Evolutionary conservation across 2,797 vertebrate species (phyloP).

Genomic region (Psittacula echo): DNA sequence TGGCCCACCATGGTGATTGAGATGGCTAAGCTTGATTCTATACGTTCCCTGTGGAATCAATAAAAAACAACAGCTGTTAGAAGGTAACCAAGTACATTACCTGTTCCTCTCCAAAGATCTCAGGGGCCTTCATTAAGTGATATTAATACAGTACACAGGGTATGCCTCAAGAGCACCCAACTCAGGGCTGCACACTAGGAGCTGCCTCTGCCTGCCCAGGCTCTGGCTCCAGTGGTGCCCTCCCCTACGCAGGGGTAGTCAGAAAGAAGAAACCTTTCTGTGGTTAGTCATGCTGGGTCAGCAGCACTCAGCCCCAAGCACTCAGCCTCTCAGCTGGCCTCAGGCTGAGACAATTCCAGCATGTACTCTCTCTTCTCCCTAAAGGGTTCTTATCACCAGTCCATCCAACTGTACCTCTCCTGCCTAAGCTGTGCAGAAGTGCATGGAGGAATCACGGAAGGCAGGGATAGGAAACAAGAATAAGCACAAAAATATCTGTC

Average conservation of each 20-base stretch:
- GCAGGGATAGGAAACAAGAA: background rate
- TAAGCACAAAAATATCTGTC: background rate
- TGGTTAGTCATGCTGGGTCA: background rate
- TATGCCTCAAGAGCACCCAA: background rate
- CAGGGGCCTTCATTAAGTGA: background rate
- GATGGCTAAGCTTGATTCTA: background rate
- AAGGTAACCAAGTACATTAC: background rate
- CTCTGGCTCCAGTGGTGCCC: background rate
- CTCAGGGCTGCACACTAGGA: background rate
- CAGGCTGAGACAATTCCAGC: fast-evolving
- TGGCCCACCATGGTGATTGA: background rate
- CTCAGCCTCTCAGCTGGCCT: background rate
- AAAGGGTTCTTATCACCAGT: background rate
- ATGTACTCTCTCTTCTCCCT: background rate
- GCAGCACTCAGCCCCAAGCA: background rate
- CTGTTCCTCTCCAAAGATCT: background rate
- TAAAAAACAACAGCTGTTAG: background rate
- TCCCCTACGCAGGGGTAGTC: background rate
- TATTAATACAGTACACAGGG: background rate
- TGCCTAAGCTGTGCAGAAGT: background rate
- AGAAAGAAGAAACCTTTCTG: background rate
- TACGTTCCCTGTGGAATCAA: background rate
- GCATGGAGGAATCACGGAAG: background rate
- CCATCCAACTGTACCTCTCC: background rate
- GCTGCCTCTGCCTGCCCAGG: background rate